phyloP scores from a whole-genome alignment of 2,113 vertebrate genomes.

The Lepidothrix coronata region DNA sequence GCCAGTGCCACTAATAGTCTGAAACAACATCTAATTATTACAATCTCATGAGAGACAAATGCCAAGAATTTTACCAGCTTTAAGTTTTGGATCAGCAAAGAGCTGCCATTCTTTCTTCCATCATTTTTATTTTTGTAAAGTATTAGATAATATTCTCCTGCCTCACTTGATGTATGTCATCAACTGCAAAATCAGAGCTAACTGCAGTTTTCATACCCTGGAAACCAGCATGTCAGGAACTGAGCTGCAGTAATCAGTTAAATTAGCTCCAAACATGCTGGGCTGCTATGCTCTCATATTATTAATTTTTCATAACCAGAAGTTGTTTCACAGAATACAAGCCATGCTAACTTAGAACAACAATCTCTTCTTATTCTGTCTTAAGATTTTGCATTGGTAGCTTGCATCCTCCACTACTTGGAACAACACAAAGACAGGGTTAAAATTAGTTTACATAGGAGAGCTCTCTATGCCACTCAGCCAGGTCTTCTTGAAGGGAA shows the following conservation, averaged over 20 bases:
- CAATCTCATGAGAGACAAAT: not conserved
- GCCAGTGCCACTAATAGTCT: not conserved
- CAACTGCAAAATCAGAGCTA: constrained; percentile 23
- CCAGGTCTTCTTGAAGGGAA: not conserved
- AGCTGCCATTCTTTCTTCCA: not conserved
- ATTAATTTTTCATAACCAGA: constrained; percentile 57
- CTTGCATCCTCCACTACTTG: not conserved
- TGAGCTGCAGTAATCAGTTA: constrained; percentile 42
- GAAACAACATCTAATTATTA: not conserved
- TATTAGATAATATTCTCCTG: constrained; percentile 10
- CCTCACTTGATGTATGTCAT: not conserved
- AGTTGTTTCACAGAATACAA: constrained; percentile 25
- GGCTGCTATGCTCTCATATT: not conserved
- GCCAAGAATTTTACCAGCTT: not conserved
- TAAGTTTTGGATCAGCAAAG: not conserved
- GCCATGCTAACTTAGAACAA: not conserved
- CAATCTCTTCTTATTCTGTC: not conserved
- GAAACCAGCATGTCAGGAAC: constrained; percentile 36
- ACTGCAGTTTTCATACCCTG: not conserved
- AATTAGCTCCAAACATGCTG: constrained; percentile 26
- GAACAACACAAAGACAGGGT: not conserved
- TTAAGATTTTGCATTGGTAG: not conserved
- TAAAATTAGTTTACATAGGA: not conserved
- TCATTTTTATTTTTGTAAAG: not conserved
- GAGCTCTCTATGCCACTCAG: not conserved